Percentiles rank a stretch among this genome's conserved stretches.
Conservation (phyloP, 2,888 invertebrate genomes). For the Philereme vetulata region DNA sequence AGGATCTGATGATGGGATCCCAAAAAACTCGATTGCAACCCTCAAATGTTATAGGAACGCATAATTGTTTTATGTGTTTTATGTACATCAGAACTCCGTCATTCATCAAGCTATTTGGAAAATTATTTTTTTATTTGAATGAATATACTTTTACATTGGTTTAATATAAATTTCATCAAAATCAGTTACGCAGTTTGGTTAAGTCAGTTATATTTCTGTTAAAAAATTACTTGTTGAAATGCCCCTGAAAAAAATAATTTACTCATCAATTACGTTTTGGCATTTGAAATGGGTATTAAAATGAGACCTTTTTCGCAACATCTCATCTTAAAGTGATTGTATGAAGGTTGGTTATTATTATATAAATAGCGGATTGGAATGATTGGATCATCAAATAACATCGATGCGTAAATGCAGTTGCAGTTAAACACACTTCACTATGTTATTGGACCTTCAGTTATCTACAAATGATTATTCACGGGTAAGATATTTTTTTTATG, state of each 20-base stretch:
- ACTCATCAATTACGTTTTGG: constrained; percentile 8
- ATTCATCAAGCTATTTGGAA: too few species aligned
- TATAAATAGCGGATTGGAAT: constrained; percentile 10
- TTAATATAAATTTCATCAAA: too few species aligned
- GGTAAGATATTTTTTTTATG: too few species aligned
- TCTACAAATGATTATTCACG: background rate
- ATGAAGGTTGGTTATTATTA: constrained; percentile 28
- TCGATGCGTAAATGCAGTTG: constrained; percentile 4
- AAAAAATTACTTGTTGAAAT: background rate
- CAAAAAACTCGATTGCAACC: too few species aligned
- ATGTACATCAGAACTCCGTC: too few species aligned
- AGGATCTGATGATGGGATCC: too few species aligned
- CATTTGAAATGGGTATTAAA: constrained; percentile 14
- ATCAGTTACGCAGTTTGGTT: too few species aligned
- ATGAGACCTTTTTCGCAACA: constrained; percentile 14
- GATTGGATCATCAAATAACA: constrained; percentile 21
- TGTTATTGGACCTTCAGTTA: background rate
- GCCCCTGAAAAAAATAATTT: constrained; percentile 20
- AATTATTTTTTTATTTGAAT: too few species aligned
- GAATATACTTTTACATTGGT: too few species aligned
- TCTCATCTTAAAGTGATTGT: constrained; percentile 28
- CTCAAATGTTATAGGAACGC: too few species aligned
- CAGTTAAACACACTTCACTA: background rate
- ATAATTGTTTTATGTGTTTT: too few species aligned
- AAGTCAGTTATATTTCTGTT: too few species aligned